Base-by-base conservation (phyloP, 2,888 invertebrate genomes). In the Andrena hattorfiana region DNA sequence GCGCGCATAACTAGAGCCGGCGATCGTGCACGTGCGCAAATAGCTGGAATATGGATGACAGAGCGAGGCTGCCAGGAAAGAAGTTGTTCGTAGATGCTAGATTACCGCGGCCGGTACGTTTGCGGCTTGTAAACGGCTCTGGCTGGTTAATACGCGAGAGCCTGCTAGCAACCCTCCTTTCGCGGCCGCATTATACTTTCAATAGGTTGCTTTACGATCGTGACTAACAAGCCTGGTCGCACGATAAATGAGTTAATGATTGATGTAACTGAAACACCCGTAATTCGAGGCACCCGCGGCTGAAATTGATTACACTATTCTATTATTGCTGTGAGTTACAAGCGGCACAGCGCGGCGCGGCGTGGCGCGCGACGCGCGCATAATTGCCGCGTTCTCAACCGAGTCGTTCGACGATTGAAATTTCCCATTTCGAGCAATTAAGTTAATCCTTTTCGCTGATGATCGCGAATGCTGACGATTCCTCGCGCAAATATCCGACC, bases 181-280 rank as follows among this genome's bases (percentile, higher is more conserved):
- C 42, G 42, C 13, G 0, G n/a, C 54, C 10, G 56, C 75, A 82
- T 82, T 82, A 82, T 81, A 81, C 82, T 82, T 82, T 82, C 82
- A 75, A 69, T 82, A 56, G 81, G 67, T 63, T 71, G 75, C 63
- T 81, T 82, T 71, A 76, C 71, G 81, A 72, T 75, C 81, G 63
- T 71, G 72, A 71, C 75, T 81, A 82, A 81, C 81, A 71, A 69
- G 66, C 42, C 56, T 13, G 71, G 69, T 81, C 76, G 62, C 81
- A 42, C 81, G 82, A 75, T 82, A 81, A 75, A 82, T 67, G 82
- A 81, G 81, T 82, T 71, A 81, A 82, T 81, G 82, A 82, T 82
- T 26, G 81, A 82, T 81, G 76, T 49, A 71, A 81, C 76, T 32
- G 70, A 23, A 28, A 51, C 75, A 35, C 26, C 23, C 54, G 81